phyloP scores from a whole-genome alignment of 2,888 invertebrate species.

The Athripsodes cinereus region DNA sequence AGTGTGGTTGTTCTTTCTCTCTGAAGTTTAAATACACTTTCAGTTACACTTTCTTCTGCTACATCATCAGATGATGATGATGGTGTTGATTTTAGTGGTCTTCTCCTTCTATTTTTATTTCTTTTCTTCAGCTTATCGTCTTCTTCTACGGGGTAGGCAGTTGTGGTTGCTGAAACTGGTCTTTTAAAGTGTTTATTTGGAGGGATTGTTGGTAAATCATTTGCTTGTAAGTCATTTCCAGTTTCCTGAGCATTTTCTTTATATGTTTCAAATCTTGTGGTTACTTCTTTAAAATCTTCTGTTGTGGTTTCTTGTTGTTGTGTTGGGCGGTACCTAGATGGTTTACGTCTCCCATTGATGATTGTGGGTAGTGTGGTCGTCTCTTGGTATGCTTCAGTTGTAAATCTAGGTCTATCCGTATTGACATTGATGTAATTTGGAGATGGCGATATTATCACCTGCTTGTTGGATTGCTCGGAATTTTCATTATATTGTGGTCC shows the following conservation, averaged over 20 bases:
- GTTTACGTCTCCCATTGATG: conserved; percentile 18
- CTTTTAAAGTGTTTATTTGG: conserved; percentile 46
- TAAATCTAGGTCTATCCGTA: not conserved
- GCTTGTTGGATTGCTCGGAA: conserved; percentile 43
- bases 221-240: conserved; percentile 35
- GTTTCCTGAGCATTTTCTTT: conserved; percentile 28
- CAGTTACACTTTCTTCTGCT: conserved; percentile 23
- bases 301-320: conserved; percentile 34
- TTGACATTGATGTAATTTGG: conserved; percentile 9
- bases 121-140: conserved; percentile 43
- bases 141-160: conserved; percentile 29
- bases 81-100: conserved; percentile 35
- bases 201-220: conserved; percentile 46
- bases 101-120: conserved; percentile 45
- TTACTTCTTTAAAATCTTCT: conserved; percentile 24
- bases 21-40: conserved; percentile 10
- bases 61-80: conserved; percentile 31
- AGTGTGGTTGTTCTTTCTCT: conserved; percentile 22
- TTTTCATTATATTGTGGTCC: conserved; percentile 38
- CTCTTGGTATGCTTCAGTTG: conserved; percentile 37
- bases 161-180: conserved; percentile 33
- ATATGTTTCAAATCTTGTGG: conserved; percentile 26
- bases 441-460: conserved; percentile 27
- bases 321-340: conserved; percentile 21
- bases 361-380: conserved; percentile 29